These are phyloP conservation scores for Tapirus indicus DNA, from an alignment of 2,797 vertebrate genomes.

Conservation along the genomic window DNA sequence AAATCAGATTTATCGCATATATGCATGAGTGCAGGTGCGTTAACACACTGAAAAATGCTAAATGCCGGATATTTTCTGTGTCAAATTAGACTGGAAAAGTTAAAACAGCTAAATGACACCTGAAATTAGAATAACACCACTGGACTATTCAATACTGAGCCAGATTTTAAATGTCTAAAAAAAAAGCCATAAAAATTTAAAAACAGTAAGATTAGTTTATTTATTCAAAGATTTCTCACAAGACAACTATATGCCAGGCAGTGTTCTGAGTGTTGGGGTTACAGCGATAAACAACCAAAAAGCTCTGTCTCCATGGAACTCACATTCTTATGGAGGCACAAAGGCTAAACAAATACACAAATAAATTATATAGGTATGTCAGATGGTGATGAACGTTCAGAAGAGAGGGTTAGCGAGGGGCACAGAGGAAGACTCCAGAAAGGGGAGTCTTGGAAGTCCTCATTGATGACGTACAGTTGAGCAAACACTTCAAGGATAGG, in stretches of 20 bases:
- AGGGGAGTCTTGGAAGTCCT: neutral
- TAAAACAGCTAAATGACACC: conserved; percentile 8
- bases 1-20: conserved; percentile 30
- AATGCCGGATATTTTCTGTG: neutral
- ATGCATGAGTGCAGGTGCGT: neutral
- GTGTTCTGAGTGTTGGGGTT: neutral
- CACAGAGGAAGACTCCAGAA: neutral
- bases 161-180: neutral
- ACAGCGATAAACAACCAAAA: neutral
- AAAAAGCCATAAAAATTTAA: neutral
- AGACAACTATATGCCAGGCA: neutral
- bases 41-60: conserved; percentile 10
- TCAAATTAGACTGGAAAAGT: conserved; percentile 6
- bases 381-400: neutral
- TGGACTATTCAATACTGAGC: neutral
- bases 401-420: neutral
- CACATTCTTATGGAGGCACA: neutral
- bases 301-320: neutral
- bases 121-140: neutral
- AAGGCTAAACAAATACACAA: neutral
- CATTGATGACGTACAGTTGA: neutral
- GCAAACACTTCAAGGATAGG: neutral
- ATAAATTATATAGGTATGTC: neutral
- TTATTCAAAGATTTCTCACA: conserved; percentile 32
- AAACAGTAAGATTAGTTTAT: neutral